Evolutionary conservation across 2,888 invertebrate species (phyloP).

Genomic region (Seira sanloemensis): DNA sequence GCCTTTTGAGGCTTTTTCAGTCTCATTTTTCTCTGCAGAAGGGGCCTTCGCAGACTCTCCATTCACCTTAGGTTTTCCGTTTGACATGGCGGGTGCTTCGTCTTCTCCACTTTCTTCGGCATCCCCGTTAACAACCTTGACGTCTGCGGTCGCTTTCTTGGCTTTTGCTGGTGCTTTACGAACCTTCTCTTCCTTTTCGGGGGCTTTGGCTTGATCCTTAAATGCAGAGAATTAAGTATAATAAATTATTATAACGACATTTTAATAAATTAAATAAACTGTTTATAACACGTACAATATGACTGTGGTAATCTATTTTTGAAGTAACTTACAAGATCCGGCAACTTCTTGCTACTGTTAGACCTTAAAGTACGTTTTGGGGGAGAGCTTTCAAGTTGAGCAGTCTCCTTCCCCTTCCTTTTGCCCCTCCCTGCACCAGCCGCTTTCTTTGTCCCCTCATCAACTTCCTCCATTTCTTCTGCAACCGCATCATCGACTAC

Average conservation of each 20-base stretch:
- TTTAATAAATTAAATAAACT: neutral
- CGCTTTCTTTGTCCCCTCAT: too few species aligned
- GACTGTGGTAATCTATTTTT: too few species aligned
- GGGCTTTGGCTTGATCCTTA: neutral
- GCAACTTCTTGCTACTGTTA: slow-evolving; percentile 26
- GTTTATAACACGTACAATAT: too few species aligned
- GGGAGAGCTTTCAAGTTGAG: neutral
- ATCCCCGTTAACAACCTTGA: too few species aligned
- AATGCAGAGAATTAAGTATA: neutral
- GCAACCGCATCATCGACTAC: neutral
- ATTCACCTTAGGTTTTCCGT: neutral
- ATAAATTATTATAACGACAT: neutral
- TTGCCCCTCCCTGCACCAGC: slow-evolving; percentile 39
- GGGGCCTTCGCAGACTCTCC: too few species aligned
- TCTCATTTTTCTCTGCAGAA: neutral
- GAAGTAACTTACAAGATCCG: neutral
- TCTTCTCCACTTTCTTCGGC: neutral
- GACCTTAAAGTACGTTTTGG: slow-evolving; percentile 38
- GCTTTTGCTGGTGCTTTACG: slow-evolving; percentile 28
- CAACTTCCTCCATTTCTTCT: neutral
- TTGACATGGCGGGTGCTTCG: neutral
- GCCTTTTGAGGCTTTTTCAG: neutral
- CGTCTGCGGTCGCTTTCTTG: slow-evolving; percentile 7
- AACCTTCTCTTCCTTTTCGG: slow-evolving; percentile 11
- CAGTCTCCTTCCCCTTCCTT: slow-evolving; percentile 23